Evolutionary conservation across 2,888 invertebrate species (phyloP), one percentile per base, ranked within the genome.

Genomic region (Gibbula magus): DNA sequence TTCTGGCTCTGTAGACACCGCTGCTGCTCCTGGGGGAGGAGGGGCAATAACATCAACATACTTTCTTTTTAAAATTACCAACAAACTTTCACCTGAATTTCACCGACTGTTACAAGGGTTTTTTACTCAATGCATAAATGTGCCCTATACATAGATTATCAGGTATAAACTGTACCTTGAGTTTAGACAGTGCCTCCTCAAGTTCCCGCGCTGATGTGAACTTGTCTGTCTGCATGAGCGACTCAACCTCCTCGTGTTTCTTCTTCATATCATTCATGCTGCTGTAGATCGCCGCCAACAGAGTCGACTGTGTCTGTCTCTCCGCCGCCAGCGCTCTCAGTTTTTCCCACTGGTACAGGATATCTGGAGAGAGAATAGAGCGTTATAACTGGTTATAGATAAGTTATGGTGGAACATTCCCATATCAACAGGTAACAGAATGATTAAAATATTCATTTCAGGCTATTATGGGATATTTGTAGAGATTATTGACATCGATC

Each of bases 271-370:
- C 77, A 8, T 76, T 78, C 75, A 89, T 73, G 32, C 80, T 79
- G 13, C 83, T 81, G 56, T 81, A 86, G 81, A 90, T 84, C 20
- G 78, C 81, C 7, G 85, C 82, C 80, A 92, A 86, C 73, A 87
- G 84, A 67, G 87, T 87, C 5, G 90, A 88, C 86, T 91, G 91
- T 45, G 83, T 77, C 66, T 88, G 87, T 10, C 89, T 81, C 77
- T 91, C 87, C 32, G 84, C 82, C 10, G 91, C 91, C 79, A 90
- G 81, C 8, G 84, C 86, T 74, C 88, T 88, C 32, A 91, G 84
- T 87, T 92, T 86, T 85, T 88, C 86, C 91, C 91, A 89, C 85
- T 89, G 84, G 80, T 89, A 86, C 66, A 91, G 83, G 22, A 90
- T 80, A 75, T 88, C 91, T 91, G 84, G 20, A 86, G 76, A 70